Percentiles rank a stretch among this genome's conserved stretches.
Conservation (phyloP, 2,797 vertebrate species). For the Darevskia mixta region DNA sequence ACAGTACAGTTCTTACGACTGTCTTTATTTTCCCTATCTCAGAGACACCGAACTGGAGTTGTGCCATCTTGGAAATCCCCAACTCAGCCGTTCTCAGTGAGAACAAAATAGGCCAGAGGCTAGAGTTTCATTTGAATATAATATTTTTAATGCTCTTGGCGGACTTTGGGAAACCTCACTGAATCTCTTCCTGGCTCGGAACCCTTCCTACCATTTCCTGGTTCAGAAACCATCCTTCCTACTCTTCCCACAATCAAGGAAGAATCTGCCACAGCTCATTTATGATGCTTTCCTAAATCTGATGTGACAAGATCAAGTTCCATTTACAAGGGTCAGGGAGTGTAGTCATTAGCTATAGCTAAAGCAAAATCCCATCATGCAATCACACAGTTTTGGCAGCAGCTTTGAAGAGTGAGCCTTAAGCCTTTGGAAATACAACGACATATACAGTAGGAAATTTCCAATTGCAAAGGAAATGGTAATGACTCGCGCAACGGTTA, state of each 20-base stretch:
- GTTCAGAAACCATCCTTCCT: conserved; percentile 27
- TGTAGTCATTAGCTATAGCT: background rate
- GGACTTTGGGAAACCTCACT: conserved; percentile 44
- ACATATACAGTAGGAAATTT: conserved; percentile 64
- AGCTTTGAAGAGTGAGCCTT: conserved; percentile 23
- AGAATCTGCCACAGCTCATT: conserved; percentile 63
- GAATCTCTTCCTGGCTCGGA: conserved; percentile 31
- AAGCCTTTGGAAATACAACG: conserved; percentile 51
- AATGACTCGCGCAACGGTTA: conserved; percentile 61
- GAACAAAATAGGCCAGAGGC: conserved; percentile 5
- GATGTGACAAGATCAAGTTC: conserved; percentile 57
- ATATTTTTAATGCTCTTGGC: conserved; percentile 38
- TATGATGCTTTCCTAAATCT: conserved; percentile 39
- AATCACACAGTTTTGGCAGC: conserved; percentile 62
- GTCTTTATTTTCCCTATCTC: conserved; percentile 20
- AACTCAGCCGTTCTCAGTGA: conserved; percentile 20
- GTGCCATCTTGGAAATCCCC: conserved; percentile 41
- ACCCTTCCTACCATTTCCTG: conserved; percentile 22
- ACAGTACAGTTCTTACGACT: background rate
- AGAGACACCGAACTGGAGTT: conserved; percentile 3
- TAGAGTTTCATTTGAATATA: conserved; percentile 36
- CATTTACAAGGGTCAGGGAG: conserved; percentile 36
- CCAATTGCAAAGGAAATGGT: conserved; percentile 66
- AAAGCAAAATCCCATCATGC: background rate
- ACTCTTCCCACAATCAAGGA: conserved; percentile 49